These are phyloP conservation scores for Holotrichia oblita DNA, from an alignment of 1,140 invertebrate species.

Conservation along the genomic window DNA sequence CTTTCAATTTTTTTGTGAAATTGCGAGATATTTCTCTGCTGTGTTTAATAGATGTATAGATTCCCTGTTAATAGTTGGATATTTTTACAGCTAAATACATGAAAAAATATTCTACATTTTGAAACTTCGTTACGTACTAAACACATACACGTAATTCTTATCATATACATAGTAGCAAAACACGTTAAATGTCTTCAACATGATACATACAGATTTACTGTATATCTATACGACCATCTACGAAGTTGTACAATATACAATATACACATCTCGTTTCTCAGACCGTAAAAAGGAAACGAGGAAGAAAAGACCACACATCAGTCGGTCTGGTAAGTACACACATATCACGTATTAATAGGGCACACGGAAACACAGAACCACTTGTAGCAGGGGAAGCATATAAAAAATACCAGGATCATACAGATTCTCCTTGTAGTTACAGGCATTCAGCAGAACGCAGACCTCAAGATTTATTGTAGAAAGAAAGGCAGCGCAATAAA, in stretches of 20 bases:
- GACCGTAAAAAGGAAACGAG: not conserved
- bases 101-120: not conserved
- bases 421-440: slow-evolving; percentile 31
- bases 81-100: not conserved
- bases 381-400: slow-evolving; percentile 38
- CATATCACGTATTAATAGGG: slow-evolving; percentile 25
- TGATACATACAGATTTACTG: not conserved
- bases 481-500: slow-evolving; percentile 49
- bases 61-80: no score
- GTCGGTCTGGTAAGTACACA: not conserved
- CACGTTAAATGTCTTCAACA: not conserved
- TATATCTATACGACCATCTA: not conserved
- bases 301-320: not conserved
- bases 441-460: slow-evolving; percentile 7
- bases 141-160: not conserved
- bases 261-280: not conserved
- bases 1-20: no score
- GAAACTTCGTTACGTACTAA: not conserved
- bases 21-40: no score
- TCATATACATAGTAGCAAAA: not conserved
- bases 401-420: slow-evolving; percentile 19
- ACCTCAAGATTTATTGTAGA: slow-evolving; percentile 48
- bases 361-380: slow-evolving; percentile 33
- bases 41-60: no score
- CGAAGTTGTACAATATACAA: not conserved